Percentiles rank a stretch among this genome's conserved stretches.
Conservation (phyloP, 2,113 vertebrate genomes). For the Phainopepla nitens region DNA sequence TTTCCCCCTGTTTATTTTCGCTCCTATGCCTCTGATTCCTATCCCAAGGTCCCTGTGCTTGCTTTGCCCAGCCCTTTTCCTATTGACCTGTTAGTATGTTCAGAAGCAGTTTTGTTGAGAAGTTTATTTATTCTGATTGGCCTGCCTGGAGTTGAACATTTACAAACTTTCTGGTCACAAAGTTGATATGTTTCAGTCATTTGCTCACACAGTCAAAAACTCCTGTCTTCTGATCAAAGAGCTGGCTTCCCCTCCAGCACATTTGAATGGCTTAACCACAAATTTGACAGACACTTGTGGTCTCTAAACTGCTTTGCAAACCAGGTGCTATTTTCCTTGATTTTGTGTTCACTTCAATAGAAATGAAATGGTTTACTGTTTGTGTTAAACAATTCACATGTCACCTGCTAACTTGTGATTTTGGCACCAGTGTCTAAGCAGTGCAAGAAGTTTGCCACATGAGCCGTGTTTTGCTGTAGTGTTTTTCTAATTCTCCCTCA, state of each 20-base stretch:
- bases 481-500: neutral
- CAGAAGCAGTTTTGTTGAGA: neutral
- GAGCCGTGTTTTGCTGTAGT: neutral
- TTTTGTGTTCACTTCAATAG: neutral
- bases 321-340: neutral
- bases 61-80: neutral
- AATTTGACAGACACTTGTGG: neutral
- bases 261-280: neutral
- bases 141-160: neutral
- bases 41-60: neutral
- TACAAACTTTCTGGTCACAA: neutral
- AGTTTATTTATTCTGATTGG: neutral
- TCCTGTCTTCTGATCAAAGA: fast-evolving
- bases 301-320: neutral
- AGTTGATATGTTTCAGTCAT: neutral
- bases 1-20: neutral
- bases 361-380: neutral
- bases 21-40: neutral
- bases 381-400: neutral
- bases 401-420: neutral
- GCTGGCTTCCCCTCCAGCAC: neutral
- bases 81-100: neutral
- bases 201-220: neutral
- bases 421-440: neutral
- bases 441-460: neutral